phyloP scores from a whole-genome alignment of 2,888 invertebrate species.

The Oscheius sp. region DNA sequence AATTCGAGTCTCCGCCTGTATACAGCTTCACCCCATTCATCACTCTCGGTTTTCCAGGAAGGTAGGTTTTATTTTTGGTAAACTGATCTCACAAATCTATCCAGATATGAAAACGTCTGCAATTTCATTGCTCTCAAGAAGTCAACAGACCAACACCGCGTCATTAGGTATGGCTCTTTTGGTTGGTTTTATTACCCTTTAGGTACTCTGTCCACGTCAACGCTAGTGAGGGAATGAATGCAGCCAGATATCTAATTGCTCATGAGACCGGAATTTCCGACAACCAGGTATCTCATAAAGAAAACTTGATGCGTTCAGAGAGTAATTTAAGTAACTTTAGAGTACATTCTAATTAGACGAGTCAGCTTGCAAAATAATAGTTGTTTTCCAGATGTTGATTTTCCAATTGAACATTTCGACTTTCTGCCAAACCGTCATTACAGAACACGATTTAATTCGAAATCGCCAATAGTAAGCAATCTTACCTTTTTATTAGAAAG shows the following conservation, averaged over 20 bases:
- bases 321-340: background rate
- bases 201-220: conserved; percentile 6
- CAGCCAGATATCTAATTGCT: conserved; percentile 15
- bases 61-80: background rate
- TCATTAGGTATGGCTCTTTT: background rate
- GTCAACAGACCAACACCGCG: background rate
- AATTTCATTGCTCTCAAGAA: background rate
- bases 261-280: conserved; percentile 23
- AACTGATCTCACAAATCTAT: no score
- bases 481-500: background rate
- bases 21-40: conserved; percentile 5
- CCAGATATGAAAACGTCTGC: background rate
- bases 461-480: background rate
- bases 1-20: background rate
- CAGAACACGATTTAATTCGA: conserved; percentile 10
- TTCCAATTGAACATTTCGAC: conserved; percentile 9
- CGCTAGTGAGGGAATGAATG: background rate
- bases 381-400: conserved; percentile 22
- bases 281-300: conserved; percentile 8
- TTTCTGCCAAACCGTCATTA: conserved; percentile 7
- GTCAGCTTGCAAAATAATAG: background rate
- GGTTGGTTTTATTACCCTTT: background rate
- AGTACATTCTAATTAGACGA: background rate
- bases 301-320: background rate
- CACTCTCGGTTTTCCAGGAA: background rate